Percentiles rank a stretch among this genome's conserved stretches.
Conservation (phyloP, 2,888 invertebrate species). For the Drosophila demipolita region DNA sequence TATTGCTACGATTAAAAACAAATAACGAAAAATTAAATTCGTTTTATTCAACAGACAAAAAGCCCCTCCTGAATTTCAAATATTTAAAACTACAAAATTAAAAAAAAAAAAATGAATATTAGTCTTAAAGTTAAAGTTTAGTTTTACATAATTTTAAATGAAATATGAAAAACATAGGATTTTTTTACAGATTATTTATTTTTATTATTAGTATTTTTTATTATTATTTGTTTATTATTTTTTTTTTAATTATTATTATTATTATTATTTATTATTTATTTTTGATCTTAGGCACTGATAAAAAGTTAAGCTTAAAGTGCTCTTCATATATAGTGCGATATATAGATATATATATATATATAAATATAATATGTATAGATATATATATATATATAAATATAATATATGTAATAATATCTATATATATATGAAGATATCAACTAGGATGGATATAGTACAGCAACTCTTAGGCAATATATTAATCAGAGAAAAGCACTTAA, state of each 20-base stretch:
- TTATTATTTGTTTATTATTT: too few species aligned
- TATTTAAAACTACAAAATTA: neutral
- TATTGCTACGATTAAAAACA: neutral
- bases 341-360: neutral
- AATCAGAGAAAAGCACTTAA: slow-evolving; percentile 19
- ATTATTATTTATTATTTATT: too few species aligned
- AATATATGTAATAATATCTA: too few species aligned
- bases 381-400: neutral
- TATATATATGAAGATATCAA: neutral
- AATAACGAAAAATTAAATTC: neutral
- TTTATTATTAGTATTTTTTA: too few species aligned
- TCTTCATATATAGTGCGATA: neutral
- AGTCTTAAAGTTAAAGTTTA: neutral
- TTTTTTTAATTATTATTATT: too few species aligned
- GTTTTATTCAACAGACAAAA: neutral
- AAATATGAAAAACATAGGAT: too few species aligned
- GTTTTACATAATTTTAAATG: too few species aligned
- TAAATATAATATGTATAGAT: neutral
- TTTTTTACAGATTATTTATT: too few species aligned
- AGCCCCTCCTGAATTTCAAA: neutral
- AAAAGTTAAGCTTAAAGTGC: neutral
- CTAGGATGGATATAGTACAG: too few species aligned
- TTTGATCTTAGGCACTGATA: too few species aligned
- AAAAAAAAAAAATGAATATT: neutral
- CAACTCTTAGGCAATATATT: slow-evolving; percentile 1